These are phyloP conservation scores for Ommatoiulus sabulosus DNA, from an alignment of 2,888 invertebrate species.

Conservation along the genomic window DNA sequence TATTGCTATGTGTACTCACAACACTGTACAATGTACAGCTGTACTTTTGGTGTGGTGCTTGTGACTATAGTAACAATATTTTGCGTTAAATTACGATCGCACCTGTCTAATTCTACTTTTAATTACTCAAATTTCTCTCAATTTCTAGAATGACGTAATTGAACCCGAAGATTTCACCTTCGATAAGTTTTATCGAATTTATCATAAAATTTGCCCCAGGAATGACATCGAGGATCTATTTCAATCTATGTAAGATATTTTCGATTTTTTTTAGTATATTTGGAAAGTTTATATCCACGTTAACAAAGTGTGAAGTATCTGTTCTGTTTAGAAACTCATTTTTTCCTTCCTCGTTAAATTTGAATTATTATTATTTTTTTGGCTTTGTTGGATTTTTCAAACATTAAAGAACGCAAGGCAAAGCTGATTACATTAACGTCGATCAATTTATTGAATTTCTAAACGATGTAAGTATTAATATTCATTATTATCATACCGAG, in stretches of 20 bases:
- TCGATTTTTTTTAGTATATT: background rate
- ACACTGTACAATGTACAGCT: background rate
- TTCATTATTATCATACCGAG: slow-evolving; percentile 39
- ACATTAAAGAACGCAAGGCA: slow-evolving; percentile 83
- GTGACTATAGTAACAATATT: background rate
- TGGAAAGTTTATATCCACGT: background rate
- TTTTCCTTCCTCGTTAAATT: background rate
- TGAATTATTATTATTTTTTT: background rate
- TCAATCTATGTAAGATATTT: slow-evolving; percentile 84
- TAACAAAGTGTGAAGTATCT: background rate
- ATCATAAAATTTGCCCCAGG: slow-evolving; percentile 98
- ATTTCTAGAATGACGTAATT: slow-evolving; percentile 86
- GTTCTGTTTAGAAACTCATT: background rate
- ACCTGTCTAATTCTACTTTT: slow-evolving; percentile 49
- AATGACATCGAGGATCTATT: slow-evolving; percentile 99
- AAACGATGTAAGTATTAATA: slow-evolving; percentile 75
- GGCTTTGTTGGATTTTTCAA: background rate
- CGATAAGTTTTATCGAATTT: slow-evolving; percentile 97
- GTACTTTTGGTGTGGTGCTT: background rate
- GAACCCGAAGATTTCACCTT: slow-evolving; percentile 96
- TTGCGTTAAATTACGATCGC: slow-evolving; percentile 47
- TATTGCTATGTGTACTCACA: too few species aligned
- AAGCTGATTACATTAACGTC: slow-evolving; percentile 86
- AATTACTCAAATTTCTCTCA: slow-evolving; percentile 61
- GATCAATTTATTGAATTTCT: slow-evolving; percentile 92